These are phyloP conservation scores for Toxotes jaculatrix DNA, from an alignment of 2,113 vertebrate species.

Conservation along the genomic window DNA sequence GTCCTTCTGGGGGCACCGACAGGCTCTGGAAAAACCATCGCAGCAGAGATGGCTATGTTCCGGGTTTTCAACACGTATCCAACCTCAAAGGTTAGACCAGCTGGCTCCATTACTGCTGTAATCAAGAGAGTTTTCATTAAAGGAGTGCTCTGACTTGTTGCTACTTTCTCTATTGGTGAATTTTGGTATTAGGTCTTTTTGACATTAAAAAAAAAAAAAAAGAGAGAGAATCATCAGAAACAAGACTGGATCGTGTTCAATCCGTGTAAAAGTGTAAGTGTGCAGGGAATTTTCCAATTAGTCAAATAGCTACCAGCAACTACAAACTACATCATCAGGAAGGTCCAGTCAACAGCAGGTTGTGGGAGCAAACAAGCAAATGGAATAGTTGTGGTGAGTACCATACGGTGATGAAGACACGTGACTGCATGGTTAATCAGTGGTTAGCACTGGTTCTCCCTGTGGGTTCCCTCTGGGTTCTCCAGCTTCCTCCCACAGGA, in stretches of 20 bases:
- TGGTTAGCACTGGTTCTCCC: too few species aligned
- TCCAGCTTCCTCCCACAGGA: too few species aligned
- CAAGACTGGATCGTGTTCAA: not conserved
- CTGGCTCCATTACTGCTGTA: not conserved
- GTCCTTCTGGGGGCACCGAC: constrained; percentile 97
- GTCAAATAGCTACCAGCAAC: not conserved
- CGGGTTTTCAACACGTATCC: constrained; percentile 96
- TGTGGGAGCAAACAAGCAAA: not conserved
- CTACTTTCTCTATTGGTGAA: not conserved
- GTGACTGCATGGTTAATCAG: too few species aligned
- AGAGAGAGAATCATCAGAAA: not conserved
- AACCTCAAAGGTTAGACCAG: constrained; percentile 87
- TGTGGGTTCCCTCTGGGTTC: too few species aligned
- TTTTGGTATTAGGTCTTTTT: not conserved
- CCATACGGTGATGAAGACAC: too few species aligned
- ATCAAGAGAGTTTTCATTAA: not conserved
- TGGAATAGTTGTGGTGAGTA: too few species aligned
- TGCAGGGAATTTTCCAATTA: not conserved
- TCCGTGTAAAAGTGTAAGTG: not conserved
- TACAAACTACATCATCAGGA: not conserved
- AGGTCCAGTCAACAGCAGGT: not conserved
- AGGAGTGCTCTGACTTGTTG: not conserved
- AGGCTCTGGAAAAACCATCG: constrained; percentile 98
- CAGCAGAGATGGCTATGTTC: constrained; percentile 98
- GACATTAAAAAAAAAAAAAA: not conserved